Base-by-base conservation (phyloP, 2,888 invertebrate genomes). In the Gymnoscelis rufifasciata region DNA sequence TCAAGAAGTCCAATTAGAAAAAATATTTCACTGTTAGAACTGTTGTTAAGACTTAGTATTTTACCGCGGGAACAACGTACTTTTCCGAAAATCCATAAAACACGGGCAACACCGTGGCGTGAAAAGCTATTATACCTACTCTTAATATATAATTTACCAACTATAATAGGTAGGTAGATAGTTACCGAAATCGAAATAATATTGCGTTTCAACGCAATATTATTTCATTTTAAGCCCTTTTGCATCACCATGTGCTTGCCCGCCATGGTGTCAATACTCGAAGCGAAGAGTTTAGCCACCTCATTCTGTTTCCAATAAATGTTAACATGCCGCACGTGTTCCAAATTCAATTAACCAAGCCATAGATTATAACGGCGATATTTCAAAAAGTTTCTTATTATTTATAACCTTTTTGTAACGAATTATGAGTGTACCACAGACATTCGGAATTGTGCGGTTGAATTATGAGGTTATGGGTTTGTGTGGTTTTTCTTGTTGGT, bases 341-440 rank as follows among this genome's bases (percentile, higher is more conserved):
- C 51, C 44, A 56, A 48, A 35, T 52, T 62, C 52, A 45, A 50
- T 57, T 76, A 67, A 74, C 73, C 66, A 68, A 57, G 56, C 53
- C 46, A 45, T 74, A 63, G 74, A 73, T 72, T 74, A 62, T 66
- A 62, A 60, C 56, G 55, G 62, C 29, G 24, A 39, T 35, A 23
- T 19, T 11, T 19, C 57, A 56, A 55, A 59, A 58, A 47, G 40
- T 5, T 42, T 36, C 37, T 43, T 60, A 47, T 64, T 61, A 56
- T 58, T 52, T 33, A 14, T n/a, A 60, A 11, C 64, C 19, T 61
- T 56, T 58, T 52, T 33, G n/a, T 6, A 60, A 11, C 64, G 59
- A 83, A 81, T 71, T 82, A 86, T 86, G 84, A 78, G 41, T 64
- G 68, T 64, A 52, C 35, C 36, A 38, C 49, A 50, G 79, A 68